Conservation (phyloP, 2,888 invertebrate genomes). For the Calliopum simillimum region DNA sequence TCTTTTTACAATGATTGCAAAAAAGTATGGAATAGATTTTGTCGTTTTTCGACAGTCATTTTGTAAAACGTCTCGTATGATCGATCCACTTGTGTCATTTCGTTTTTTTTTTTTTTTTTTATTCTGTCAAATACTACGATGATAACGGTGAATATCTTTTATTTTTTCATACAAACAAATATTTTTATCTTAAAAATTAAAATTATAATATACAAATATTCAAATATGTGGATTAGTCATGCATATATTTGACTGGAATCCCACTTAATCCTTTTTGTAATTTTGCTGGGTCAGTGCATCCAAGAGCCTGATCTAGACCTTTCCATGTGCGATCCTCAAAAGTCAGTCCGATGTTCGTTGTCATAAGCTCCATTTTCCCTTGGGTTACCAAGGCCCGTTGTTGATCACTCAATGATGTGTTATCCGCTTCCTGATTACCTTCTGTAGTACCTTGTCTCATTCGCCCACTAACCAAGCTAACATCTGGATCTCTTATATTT, state of each 20-base stretch:
- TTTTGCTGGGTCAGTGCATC: slow-evolving; percentile 76
- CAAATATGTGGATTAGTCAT: slow-evolving; percentile 51
- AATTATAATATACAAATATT: not conserved
- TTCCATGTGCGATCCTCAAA: slow-evolving; percentile 79
- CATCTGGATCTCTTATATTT: slow-evolving; percentile 71
- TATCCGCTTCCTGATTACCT: slow-evolving; percentile 42
- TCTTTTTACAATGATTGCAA: too few relatives aligned
- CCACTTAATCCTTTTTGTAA: slow-evolving; percentile 81
- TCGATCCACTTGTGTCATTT: too few relatives aligned
- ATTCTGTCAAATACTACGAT: too few relatives aligned
- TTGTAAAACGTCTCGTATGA: too few relatives aligned
- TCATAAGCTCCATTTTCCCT: slow-evolving; percentile 60
- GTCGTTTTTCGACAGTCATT: too few relatives aligned
- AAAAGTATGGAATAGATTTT: too few relatives aligned
- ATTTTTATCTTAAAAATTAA: not conserved
- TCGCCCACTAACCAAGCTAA: slow-evolving; percentile 82
- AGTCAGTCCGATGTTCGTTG: slow-evolving; percentile 56
- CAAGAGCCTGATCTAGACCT: slow-evolving; percentile 86
- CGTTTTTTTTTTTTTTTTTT: too few relatives aligned
- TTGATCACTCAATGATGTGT: slow-evolving; percentile 45
- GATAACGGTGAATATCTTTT: too few relatives aligned
- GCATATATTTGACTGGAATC: slow-evolving; percentile 77
- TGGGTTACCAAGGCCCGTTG: slow-evolving; percentile 57
- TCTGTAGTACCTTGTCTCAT: slow-evolving; percentile 67
- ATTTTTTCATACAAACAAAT: too few relatives aligned